Evolutionary conservation across 2,797 vertebrate genomes (phyloP).

Genomic region (Myotis findleyi): DNA sequence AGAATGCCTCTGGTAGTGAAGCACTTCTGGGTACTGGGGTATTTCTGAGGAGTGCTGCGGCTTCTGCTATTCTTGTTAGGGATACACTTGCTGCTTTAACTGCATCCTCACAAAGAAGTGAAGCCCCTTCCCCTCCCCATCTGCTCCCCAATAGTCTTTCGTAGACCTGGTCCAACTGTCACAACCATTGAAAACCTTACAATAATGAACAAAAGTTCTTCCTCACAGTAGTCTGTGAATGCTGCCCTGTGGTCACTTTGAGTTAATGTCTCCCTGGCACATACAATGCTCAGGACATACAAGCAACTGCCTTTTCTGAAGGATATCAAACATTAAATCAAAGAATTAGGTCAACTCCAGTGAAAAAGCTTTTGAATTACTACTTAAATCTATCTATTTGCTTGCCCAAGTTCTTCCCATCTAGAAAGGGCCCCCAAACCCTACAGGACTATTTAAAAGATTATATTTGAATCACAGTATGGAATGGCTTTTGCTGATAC

Average conservation of each 20-base stretch:
- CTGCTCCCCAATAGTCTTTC: background rate
- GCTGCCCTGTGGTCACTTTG: background rate
- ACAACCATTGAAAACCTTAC: background rate
- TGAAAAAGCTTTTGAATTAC: conserved; percentile 41
- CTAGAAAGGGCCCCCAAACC: conserved; percentile 7
- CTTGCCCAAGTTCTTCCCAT: conserved; percentile 34
- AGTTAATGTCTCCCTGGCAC: background rate
- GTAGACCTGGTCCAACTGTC: background rate
- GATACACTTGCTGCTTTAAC: background rate
- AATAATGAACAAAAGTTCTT: background rate
- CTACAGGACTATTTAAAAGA: background rate
- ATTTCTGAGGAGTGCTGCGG: background rate
- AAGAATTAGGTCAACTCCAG: conserved; percentile 53
- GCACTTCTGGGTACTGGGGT: background rate
- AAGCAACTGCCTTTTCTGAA: background rate
- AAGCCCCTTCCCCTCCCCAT: background rate
- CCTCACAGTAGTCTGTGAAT: background rate
- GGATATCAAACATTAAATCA: conserved; percentile 16
- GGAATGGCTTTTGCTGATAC: background rate
- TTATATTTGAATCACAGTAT: background rate
- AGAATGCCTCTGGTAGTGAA: background rate
- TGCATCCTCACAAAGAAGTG: background rate
- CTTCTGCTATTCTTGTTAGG: background rate
- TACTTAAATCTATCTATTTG: conserved; percentile 50
- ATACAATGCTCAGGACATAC: background rate